Conservation (phyloP, 2,888 invertebrate species). For the Agrotis ipsilon region DNA sequence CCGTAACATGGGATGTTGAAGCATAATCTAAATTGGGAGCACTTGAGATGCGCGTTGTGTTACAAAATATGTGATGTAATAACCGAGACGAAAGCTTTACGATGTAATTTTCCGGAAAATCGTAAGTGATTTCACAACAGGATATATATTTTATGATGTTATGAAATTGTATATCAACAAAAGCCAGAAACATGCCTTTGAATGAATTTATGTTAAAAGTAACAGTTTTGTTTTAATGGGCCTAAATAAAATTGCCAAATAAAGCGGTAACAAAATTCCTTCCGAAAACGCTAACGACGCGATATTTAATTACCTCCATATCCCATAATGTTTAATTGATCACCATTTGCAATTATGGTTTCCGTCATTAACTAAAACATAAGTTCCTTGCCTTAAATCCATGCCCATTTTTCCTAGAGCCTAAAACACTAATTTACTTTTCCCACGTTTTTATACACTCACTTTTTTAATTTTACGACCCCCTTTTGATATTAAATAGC, state of each 20-base stretch:
- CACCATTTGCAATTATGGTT: neutral
- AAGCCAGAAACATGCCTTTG: slow-evolving; percentile 11
- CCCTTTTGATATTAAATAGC: slow-evolving; percentile 75
- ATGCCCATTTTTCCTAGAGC: neutral
- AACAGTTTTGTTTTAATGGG: neutral
- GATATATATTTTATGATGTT: slow-evolving; percentile 56
- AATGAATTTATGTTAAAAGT: slow-evolving; percentile 1
- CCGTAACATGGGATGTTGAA: slow-evolving; percentile 65
- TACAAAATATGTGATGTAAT: slow-evolving; percentile 88
- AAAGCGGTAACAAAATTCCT: neutral
- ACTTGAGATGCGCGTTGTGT: slow-evolving; percentile 82
- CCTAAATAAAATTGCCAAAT: neutral
- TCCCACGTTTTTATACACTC: too few relatives aligned
- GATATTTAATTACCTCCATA: neutral
- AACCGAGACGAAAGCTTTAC: slow-evolving; percentile 71
- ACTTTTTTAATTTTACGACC: slow-evolving; percentile 46
- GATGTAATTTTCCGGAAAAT: slow-evolving; percentile 73
- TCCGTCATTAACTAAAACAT: neutral
- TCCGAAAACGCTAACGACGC: neutral
- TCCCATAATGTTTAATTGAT: neutral
- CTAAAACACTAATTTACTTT: too few relatives aligned
- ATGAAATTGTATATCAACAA: slow-evolving; percentile 41
- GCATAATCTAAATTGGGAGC: slow-evolving; percentile 82
- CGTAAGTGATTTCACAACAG: slow-evolving; percentile 69
- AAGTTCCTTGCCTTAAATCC: neutral